Base-by-base conservation (phyloP, 2,113 vertebrate species). In the Cottus gobio region DNA sequence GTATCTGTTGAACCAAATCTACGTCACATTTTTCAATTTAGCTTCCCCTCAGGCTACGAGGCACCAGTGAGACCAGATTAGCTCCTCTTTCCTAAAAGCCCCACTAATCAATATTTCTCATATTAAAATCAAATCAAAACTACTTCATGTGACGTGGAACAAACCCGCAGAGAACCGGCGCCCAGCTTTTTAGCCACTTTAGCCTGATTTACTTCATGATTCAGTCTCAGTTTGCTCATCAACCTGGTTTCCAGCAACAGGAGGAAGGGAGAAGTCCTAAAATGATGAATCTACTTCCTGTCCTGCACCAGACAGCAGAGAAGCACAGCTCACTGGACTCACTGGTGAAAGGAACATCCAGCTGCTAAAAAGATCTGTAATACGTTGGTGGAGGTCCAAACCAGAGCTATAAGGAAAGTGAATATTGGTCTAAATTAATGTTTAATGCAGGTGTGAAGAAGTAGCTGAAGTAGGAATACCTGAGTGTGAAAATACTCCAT, bases 31-130 rank as follows among this genome's bases (percentile, higher is more conserved):
- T 69, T 79, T 79, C 61, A 46, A 26, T 79, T 57, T 57, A 46
- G 60, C 22, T 64, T 34, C 15, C 50, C 68, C 61, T 58, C 48
- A 26, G 60, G 26, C 37, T 16, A 6, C 6, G 18, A 68, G 54
- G 34, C 50, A 72, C 57, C 72, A 36, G 36, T 15, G 70, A 61
- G 71, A 61, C 71, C 63, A 52, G 62, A 68, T 80, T 24, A 80
- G 54, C 20, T 36, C 67, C 50, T 46, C 77, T 64, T 36, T 36
- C 48, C 65, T 69, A 26, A 15, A 68, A 69, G 30, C 64, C 26
- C 13, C 26, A 30, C 48, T 26, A 50, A 74, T 79, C 77, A 79
- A 65, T 79, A 72, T 36, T 63, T 57, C 16, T 72, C 28, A 56
- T 26, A 71, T 44, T 64, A 65, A 65, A 60, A 36, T 50, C 36